These are phyloP conservation scores for Acanthopleura granulata DNA, from an alignment of 2,888 invertebrate species.

Conservation along the genomic window DNA sequence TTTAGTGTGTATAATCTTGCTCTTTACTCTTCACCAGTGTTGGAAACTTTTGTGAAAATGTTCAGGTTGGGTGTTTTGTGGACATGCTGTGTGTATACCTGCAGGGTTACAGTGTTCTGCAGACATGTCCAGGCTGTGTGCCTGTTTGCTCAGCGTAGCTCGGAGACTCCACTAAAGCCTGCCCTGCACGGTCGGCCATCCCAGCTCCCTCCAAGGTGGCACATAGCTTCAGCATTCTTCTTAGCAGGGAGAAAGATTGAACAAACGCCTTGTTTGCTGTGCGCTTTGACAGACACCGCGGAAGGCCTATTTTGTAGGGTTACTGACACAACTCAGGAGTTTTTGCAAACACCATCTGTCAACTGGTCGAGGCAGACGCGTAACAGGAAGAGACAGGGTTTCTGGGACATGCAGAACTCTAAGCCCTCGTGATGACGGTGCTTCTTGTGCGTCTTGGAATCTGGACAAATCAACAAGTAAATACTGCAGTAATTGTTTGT, in stretches of 20 bases:
- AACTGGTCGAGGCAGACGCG: background rate
- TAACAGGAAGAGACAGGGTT: slow-evolving; percentile 12
- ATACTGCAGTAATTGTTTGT: background rate
- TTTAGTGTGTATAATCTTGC: too few species aligned
- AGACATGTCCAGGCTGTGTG: too few species aligned
- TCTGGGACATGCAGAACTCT: background rate
- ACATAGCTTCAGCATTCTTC: background rate
- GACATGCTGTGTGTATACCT: too few species aligned
- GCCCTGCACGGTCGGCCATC: background rate
- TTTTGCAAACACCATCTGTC: slow-evolving; percentile 5
- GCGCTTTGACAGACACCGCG: background rate
- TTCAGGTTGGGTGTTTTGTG: too few species aligned
- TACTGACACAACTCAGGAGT: slow-evolving; percentile 4
- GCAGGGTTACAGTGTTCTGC: too few species aligned
- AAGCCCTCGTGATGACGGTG: background rate
- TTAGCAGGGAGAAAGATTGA: background rate
- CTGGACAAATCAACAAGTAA: background rate
- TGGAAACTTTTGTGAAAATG: too few species aligned
- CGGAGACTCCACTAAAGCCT: background rate
- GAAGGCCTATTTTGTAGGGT: background rate
- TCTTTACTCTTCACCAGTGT: too few species aligned
- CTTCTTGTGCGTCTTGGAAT: background rate
- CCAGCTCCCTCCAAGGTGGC: background rate
- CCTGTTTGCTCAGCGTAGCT: too few species aligned
- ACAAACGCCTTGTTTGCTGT: background rate